phyloP scores from a whole-genome alignment of 2,113 vertebrate genomes.

The Tragelaphus imberbis region DNA sequence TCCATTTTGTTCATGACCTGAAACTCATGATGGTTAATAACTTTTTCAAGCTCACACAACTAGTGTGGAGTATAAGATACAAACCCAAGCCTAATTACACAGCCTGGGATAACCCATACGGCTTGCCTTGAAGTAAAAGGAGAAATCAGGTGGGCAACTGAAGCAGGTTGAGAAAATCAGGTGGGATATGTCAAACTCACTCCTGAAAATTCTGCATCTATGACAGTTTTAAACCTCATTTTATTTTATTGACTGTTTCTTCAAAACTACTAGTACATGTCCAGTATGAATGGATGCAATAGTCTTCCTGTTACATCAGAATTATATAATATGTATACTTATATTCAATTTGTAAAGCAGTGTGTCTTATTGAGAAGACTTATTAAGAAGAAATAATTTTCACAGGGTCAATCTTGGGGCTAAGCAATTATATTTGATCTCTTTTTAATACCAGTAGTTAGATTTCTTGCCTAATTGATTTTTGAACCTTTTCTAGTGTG shows the following conservation, averaged over 20 bases:
- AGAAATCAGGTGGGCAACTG: neutral
- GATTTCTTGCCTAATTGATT: constrained; percentile 44
- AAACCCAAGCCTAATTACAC: neutral
- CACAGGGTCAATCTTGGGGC: neutral
- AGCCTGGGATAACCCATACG: neutral
- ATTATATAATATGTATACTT: neutral
- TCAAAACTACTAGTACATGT: neutral
- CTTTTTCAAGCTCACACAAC: neutral
- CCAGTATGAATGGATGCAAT: neutral
- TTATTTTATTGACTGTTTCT: constrained; percentile 1
- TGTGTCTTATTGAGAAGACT: neutral
- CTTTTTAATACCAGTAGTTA: constrained; percentile 31
- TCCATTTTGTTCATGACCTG: neutral
- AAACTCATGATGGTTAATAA: neutral
- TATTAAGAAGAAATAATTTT: constrained; percentile 36
- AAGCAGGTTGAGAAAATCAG: neutral
- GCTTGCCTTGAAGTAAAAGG: neutral
- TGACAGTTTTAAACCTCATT: neutral
- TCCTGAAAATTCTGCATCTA: neutral
- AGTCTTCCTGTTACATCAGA: neutral
- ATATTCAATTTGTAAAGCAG: constrained; percentile 20
- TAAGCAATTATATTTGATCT: constrained; percentile 21
- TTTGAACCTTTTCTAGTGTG: neutral
- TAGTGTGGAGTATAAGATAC: neutral
- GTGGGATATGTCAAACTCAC: neutral